Percentiles rank a stretch among this genome's conserved stretches.
Evolutionary conservation across 2,888 invertebrate genomes (phyloP).

Genomic region (Drosophila austrosaltans): DNA sequence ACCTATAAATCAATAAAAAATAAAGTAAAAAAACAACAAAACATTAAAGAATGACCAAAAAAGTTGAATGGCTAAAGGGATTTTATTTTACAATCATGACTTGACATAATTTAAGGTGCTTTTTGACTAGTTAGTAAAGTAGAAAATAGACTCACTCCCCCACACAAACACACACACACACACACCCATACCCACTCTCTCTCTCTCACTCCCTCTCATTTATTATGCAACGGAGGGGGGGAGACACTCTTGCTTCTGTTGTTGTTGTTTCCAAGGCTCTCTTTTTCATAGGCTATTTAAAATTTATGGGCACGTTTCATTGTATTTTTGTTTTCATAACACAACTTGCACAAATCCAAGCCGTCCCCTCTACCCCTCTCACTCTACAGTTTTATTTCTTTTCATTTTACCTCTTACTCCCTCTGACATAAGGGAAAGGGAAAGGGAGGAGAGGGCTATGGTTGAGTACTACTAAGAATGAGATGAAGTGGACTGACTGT

Average conservation of each 20-base stretch:
- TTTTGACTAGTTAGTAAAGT: background rate
- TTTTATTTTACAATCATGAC: constrained; percentile 30
- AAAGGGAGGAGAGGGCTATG: constrained; percentile 10
- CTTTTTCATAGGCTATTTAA: constrained; percentile 58
- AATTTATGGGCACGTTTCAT: constrained; percentile 70
- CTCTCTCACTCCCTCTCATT: background rate
- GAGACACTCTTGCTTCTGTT: constrained; percentile 1
- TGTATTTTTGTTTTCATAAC: constrained; percentile 61
- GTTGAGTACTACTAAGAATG: background rate
- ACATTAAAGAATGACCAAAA: too few relatives aligned
- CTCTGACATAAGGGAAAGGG: background rate
- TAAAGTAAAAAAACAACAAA: background rate
- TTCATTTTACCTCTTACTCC: too few relatives aligned
- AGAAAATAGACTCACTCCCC: constrained; percentile 3
- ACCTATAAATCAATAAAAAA: constrained; percentile 84
- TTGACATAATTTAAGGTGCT: constrained; percentile 7
- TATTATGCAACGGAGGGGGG: constrained; percentile 28
- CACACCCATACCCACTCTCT: constrained; percentile 26
- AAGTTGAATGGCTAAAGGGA: background rate
- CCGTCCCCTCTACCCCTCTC: background rate
- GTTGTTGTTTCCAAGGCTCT: constrained; percentile 24
- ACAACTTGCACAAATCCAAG: constrained; percentile 41
- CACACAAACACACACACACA: constrained; percentile 3
- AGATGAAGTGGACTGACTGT: constrained; percentile 20
- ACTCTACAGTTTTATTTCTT: background rate